Conservation (phyloP, 2,888 invertebrate species). For the Teinopalpus imperialis region DNA sequence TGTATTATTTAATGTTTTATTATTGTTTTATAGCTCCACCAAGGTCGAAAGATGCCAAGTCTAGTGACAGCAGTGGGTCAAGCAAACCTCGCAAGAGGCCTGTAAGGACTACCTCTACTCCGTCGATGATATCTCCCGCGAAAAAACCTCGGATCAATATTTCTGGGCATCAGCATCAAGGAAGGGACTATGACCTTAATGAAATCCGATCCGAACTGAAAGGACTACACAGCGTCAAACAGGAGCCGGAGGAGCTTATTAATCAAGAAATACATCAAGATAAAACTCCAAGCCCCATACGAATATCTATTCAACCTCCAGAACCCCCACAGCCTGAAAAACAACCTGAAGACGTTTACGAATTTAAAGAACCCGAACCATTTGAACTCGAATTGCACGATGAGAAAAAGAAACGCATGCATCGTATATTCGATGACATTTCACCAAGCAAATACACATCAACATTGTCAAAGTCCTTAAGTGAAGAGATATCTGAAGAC, state of each 20-base stretch:
- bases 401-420: slow-evolving; percentile 75
- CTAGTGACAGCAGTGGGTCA: slow-evolving; percentile 65
- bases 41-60: slow-evolving; percentile 63
- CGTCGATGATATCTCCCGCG: slow-evolving; percentile 56
- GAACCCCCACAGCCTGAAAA: slow-evolving; percentile 58
- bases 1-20: no score
- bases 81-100: slow-evolving; percentile 70
- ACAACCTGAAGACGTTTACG: slow-evolving; percentile 87
- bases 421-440: slow-evolving; percentile 76
- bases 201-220: slow-evolving; percentile 93
- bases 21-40: slow-evolving; percentile 53
- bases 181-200: slow-evolving; percentile 90
- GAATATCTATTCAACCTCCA: slow-evolving; percentile 35
- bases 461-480: slow-evolving; percentile 67
- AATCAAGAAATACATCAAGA: slow-evolving; percentile 61
- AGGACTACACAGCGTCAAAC: slow-evolving; percentile 84
- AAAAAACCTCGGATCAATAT: slow-evolving; percentile 58
- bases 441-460: slow-evolving; percentile 75
- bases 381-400: slow-evolving; percentile 90
- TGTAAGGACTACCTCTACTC: slow-evolving; percentile 56
- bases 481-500: slow-evolving; percentile 81
- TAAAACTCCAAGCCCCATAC: slow-evolving; percentile 32
- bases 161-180: slow-evolving; percentile 57
- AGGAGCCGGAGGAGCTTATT: slow-evolving; percentile 61
- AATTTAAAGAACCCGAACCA: slow-evolving; percentile 94